Evolutionary conservation across 2,888 invertebrate species (phyloP).

Genomic region (Dryomyza anilis): DNA sequence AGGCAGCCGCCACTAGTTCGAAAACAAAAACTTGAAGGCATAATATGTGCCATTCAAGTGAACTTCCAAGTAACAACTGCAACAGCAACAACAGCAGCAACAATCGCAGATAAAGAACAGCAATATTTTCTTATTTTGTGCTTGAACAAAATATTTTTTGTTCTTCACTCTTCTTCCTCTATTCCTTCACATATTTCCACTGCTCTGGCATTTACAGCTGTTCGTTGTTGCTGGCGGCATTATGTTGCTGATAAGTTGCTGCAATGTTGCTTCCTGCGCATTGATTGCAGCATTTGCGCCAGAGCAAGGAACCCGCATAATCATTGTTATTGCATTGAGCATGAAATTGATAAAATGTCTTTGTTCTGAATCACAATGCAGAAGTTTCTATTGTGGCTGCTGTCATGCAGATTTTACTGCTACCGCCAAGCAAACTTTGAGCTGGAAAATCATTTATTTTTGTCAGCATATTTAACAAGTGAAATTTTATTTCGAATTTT

Average conservation of each 20-base stretch:
- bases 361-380: background rate
- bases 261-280: constrained; percentile 5
- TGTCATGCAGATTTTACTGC: background rate
- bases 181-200: background rate
- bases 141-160: background rate
- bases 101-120: too few species aligned
- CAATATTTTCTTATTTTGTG: background rate
- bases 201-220: background rate
- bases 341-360: background rate
- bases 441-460: background rate
- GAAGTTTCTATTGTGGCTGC: background rate
- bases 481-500: background rate
- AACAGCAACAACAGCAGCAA: too few species aligned
- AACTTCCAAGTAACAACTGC: too few species aligned
- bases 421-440: background rate
- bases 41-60: too few species aligned
- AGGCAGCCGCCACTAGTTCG: too few species aligned
- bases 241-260: constrained; percentile 12
- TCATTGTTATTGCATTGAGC: background rate
- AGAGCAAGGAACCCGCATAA: background rate
- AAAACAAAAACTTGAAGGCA: too few species aligned
- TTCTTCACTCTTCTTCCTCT: background rate
- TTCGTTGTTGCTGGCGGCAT: background rate
- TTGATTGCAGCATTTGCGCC: background rate
- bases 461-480: background rate